Base-by-base conservation (phyloP, 2,888 invertebrate genomes). In the Labia minor region DNA sequence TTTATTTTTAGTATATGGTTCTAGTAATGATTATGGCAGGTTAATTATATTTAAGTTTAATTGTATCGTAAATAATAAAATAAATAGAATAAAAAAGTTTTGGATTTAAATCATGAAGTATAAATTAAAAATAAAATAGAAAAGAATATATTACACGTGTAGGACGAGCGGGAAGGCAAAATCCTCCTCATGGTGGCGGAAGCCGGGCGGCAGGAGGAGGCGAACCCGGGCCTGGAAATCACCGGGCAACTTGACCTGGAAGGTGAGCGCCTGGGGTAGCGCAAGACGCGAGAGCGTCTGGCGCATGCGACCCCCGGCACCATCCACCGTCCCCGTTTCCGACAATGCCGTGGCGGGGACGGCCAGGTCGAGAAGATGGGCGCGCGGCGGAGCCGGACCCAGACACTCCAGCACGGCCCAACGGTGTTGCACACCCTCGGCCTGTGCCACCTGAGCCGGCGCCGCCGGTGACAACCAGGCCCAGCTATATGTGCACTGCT, bases 121-220 rank as follows among this genome's bases (percentile, higher is more conserved):
- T 3, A 49, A 14, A n/a, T n/a, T n/a, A 49, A 3, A 10, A 16
- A 10, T 3, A 16, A 49, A 14, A 49, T 4, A 49, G n/a, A 14
- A 16, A 65, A 20, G 66, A 64, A 3, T 21, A 71, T 83, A 91
- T 87, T 81, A 94, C 92, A 93, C 87, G 73, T 91, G 85, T 2
- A 95, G 77, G 1, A 95, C 83, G 16, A 95, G 77, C 0, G 95
- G 93, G 72, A 89, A 86, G 0, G 88, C 86, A 67, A 89, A 82
- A 3, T 16, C 49, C 74, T 90, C 90, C 72, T 92, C 92, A 62
- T 90, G 87, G 74, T 92, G 90, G 71, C 90, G 82, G 74, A 93
- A 83, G 6, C 89, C 87, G 0, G 93, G 92, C 0, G 95, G 95
- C 61, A 94, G 79, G 66, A 86, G 84, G 1, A 95, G 80, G 26